Percentiles rank a stretch among this genome's conserved stretches.
Conservation (phyloP, 2,113 vertebrate genomes). For the Hippoglossus stenolepis region DNA sequence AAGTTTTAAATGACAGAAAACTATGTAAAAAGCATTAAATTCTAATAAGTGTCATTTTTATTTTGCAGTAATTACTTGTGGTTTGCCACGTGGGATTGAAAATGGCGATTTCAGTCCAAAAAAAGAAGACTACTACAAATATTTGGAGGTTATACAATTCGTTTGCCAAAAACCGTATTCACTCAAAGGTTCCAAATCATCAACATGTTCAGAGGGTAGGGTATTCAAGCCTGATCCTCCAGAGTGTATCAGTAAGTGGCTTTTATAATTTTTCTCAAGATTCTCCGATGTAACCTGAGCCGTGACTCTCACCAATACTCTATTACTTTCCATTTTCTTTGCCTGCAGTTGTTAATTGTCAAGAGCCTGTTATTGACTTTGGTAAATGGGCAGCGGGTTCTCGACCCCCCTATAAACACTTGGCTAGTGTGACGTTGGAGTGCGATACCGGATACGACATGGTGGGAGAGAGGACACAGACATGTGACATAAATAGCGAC, state of each 20-base stretch:
- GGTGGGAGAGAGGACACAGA: accelerated
- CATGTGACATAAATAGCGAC: slow-evolving; percentile 18
- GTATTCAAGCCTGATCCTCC: slow-evolving; percentile 56
- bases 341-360: slow-evolving; percentile 43
- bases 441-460: slow-evolving; percentile 27
- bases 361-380: accelerated
- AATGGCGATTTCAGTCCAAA: accelerated
- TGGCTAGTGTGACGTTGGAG: neutral
- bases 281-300: neutral
- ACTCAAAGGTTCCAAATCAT: accelerated
- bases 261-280: neutral
- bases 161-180: neutral
- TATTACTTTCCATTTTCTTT: neutral
- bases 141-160: neutral
- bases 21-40: neutral
- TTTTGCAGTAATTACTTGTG: slow-evolving; percentile 64
- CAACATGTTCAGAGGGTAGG: slow-evolving; percentile 31
- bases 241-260: slow-evolving; percentile 65
- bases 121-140: accelerated
- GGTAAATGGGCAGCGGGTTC: accelerated
- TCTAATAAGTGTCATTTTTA: neutral
- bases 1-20: neutral
- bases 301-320: neutral
- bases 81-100: accelerated
- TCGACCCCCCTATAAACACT: slow-evolving; percentile 22